Evolutionary conservation across 2,113 vertebrate species (phyloP).

Genomic region (Neotoma lepida): DNA sequence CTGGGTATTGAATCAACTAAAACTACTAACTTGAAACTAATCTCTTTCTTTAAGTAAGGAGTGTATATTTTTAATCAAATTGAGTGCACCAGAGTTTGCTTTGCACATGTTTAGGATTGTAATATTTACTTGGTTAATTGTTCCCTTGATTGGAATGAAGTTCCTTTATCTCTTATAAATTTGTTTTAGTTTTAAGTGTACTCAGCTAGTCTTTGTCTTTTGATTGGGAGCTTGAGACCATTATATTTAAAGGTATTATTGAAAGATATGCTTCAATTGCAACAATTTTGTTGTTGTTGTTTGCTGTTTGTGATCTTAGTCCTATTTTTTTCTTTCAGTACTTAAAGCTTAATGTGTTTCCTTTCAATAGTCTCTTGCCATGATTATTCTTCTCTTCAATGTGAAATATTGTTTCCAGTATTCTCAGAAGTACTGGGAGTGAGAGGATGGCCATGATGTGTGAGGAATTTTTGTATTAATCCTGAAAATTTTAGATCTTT

Average conservation of each 20-base stretch:
- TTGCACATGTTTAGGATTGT: neutral
- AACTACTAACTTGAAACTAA: neutral
- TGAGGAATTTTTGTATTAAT: neutral
- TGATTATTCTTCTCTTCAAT: neutral
- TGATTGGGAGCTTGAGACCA: neutral
- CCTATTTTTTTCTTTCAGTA: neutral
- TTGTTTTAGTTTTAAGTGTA: neutral
- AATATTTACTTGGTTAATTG: neutral
- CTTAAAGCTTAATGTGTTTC: neutral
- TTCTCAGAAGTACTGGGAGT: neutral
- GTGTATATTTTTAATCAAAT: neutral
- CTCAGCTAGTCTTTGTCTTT: neutral
- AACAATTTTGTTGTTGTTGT: neutral
- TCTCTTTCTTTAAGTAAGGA: neutral
- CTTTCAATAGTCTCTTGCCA: neutral
- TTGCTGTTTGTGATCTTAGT: neutral
- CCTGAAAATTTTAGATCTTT: neutral
- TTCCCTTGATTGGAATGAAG: neutral
- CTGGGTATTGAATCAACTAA: neutral
- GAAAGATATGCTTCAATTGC: neutral
- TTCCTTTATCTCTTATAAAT: neutral
- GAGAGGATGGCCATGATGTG: rapidly evolving
- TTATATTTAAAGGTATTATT: neutral
- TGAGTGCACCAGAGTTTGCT: neutral
- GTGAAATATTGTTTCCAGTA: neutral